Evolutionary conservation across 2,113 vertebrate genomes (phyloP).

Genomic region (Neogale vison): DNA sequence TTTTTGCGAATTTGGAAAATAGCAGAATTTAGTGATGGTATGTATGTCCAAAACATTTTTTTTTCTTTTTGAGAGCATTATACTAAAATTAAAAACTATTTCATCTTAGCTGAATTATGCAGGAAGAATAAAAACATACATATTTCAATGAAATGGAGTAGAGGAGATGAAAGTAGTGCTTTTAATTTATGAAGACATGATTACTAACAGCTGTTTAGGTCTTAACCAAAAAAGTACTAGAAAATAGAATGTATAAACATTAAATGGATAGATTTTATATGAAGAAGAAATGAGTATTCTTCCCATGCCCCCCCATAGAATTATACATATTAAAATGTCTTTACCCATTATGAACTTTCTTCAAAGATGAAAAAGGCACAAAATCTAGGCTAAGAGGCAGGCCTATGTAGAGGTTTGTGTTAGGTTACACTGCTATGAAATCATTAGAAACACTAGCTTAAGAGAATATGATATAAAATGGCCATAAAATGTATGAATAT

Average conservation of each 20-base stretch:
- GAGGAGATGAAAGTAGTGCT: background rate
- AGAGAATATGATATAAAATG: background rate
- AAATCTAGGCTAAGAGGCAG: background rate
- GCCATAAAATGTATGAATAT: background rate
- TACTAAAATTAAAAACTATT: background rate
- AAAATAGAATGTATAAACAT: background rate
- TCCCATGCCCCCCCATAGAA: background rate
- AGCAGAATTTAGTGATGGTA: background rate
- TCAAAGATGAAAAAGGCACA: conserved; percentile 33
- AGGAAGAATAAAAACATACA: background rate
- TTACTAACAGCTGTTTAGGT: background rate
- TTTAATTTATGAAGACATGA: background rate
- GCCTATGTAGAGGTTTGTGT: background rate
- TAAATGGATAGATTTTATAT: background rate
- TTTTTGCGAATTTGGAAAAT: background rate
- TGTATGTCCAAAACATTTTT: background rate
- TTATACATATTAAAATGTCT: background rate
- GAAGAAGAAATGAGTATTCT: background rate
- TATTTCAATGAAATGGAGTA: background rate
- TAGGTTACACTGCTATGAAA: background rate
- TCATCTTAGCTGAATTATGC: background rate
- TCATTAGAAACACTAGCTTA: background rate
- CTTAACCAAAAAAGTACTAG: background rate
- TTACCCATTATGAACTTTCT: background rate
- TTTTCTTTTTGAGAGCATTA: background rate